A percentile compares a stretch with the other conserved stretches of the same genome.
Conservation (phyloP, 1,140 invertebrate species). For the Lucilia cuprina region DNA sequence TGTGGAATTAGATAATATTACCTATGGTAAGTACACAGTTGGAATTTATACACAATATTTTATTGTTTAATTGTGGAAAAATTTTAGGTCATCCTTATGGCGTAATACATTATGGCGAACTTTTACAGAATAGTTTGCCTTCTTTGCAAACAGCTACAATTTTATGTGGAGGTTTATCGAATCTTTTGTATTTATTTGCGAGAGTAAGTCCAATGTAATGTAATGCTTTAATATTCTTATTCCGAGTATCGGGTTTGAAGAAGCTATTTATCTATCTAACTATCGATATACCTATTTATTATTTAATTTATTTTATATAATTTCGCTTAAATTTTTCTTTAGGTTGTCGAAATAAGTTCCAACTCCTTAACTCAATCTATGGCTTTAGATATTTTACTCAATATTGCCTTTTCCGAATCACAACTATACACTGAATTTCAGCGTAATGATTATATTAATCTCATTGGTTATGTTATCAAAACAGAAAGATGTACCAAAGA, state of each 20-base stretch:
- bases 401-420: conserved; percentile 52
- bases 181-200: conserved; percentile 56
- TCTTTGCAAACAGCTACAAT: conserved; percentile 54
- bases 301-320: not conserved
- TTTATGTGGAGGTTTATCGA: conserved; percentile 54
- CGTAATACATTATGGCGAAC: conserved; percentile 55
- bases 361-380: conserved; percentile 51
- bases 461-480: conserved; percentile 60
- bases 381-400: conserved; percentile 54
- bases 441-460: conserved; percentile 52
- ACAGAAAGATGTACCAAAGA: conserved; percentile 57
- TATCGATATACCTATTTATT: too few relatives aligned
- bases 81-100: conserved; percentile 46
- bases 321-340: not conserved
- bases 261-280: too few relatives aligned
- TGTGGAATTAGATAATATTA: conserved; percentile 52
- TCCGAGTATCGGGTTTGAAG: not conserved
- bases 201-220: conserved; percentile 44
- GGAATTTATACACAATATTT: not conserved
- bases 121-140: conserved; percentile 50
- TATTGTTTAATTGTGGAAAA: not conserved
- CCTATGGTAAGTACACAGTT: conserved; percentile 43
- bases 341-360: conserved; percentile 52
- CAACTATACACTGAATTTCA: conserved; percentile 58
- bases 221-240: not conserved